Evolutionary conservation across 2,888 invertebrate genomes (phyloP).

Genomic region (Drosophila nr. perissopoda): DNA sequence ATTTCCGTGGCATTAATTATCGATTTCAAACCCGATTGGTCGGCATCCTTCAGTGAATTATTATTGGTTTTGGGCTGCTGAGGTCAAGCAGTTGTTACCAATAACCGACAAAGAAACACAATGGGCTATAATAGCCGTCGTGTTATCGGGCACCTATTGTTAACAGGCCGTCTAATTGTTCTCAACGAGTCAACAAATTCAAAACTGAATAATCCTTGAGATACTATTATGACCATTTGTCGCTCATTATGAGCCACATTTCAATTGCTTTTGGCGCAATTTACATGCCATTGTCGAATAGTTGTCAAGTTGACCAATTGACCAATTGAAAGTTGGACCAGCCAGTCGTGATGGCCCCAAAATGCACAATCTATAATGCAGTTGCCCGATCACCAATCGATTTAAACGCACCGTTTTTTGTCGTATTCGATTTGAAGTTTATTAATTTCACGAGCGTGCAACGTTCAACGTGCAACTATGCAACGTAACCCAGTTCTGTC

Average conservation of each 20-base stretch:
- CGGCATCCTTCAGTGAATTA: conserved; percentile 35
- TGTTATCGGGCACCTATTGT: conserved; percentile 38
- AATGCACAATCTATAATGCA: conserved; percentile 43
- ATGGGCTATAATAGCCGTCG: conserved; percentile 37
- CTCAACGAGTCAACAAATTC: conserved; percentile 50
- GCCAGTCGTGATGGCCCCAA: conserved; percentile 71
- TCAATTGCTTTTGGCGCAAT: conserved; percentile 43
- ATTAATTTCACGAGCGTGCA: conserved; percentile 64
- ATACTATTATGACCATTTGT: conserved; percentile 49
- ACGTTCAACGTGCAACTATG: conserved; percentile 32
- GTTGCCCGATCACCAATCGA: conserved; percentile 24
- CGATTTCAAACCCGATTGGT: conserved; percentile 24
- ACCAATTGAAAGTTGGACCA: conserved; percentile 41
- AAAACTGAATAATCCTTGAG: conserved; percentile 66
- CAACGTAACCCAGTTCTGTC: conserved; percentile 71
- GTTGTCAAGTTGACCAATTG: conserved; percentile 2
- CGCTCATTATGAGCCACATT: conserved; percentile 47
- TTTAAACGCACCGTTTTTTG: conserved; percentile 46
- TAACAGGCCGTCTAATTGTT: conserved; percentile 60
- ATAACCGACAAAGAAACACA: conserved; percentile 28
- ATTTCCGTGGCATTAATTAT: conserved; percentile 51
- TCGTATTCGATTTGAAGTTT: conserved; percentile 45
- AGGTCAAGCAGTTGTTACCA: conserved; percentile 32
- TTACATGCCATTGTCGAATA: conserved; percentile 63
- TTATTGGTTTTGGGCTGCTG: conserved; percentile 17